Percentiles rank a stretch among this genome's conserved stretches.
Conservation (phyloP, 2,797 vertebrate species). For the Argya squamiceps region DNA sequence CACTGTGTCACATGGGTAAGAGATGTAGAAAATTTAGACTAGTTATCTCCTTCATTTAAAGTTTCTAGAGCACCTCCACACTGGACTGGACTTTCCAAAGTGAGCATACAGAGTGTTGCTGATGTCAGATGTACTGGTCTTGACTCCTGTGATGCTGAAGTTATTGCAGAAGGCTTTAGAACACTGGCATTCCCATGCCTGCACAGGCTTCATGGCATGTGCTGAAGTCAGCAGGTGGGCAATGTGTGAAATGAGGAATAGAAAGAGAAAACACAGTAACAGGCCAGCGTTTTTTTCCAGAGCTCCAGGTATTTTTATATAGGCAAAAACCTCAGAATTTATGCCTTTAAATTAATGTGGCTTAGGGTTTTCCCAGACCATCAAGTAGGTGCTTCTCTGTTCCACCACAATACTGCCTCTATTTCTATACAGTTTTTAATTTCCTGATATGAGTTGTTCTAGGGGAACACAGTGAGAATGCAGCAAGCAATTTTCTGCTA, state of each 20-base stretch:
- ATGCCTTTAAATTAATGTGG: neutral
- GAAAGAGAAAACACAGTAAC: neutral
- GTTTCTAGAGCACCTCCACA: neutral
- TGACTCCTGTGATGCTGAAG: neutral
- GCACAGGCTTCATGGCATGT: neutral
- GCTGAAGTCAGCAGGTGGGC: neutral
- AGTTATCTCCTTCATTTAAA: neutral
- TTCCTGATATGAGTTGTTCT: neutral
- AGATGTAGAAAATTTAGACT: neutral
- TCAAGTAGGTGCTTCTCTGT: fast-evolving
- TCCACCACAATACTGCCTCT: neutral
- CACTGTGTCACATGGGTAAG: neutral
- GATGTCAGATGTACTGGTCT: neutral
- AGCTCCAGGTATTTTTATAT: neutral
- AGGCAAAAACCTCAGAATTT: neutral
- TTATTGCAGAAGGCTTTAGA: neutral
- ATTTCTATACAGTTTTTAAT: neutral
- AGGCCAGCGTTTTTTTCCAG: neutral
- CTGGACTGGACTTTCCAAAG: neutral
- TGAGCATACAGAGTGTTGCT: neutral
- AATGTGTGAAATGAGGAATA: neutral
- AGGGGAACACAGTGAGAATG: neutral
- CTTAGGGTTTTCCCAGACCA: neutral
- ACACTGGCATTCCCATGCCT: neutral
- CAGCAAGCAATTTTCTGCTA: neutral